Evolutionary conservation across 2,113 vertebrate species (phyloP).

Genomic region (Formicarius rufipectus): DNA sequence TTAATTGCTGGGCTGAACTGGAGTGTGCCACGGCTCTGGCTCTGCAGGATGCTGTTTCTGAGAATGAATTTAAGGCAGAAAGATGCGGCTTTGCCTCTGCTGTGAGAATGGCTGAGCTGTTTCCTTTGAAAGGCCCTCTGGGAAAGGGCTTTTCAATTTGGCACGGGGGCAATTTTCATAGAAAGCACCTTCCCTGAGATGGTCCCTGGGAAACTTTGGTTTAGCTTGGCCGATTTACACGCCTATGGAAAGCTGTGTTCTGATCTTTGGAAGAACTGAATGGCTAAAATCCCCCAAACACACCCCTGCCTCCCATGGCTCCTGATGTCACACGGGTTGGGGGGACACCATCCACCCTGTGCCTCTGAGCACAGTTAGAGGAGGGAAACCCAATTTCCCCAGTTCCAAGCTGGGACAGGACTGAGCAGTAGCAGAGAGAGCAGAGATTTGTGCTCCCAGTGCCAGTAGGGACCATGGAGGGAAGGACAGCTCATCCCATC

Average conservation of each 20-base stretch:
- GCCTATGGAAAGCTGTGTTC: background rate
- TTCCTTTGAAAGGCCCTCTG: background rate
- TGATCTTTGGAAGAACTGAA: background rate
- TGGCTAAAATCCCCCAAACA: background rate
- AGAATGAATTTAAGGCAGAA: background rate
- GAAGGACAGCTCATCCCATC: background rate
- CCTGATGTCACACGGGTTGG: background rate
- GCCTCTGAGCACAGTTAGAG: background rate
- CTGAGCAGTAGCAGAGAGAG: background rate
- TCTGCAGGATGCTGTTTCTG: background rate
- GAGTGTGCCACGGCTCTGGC: background rate
- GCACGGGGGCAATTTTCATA: background rate
- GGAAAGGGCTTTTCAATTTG: slow-evolving; percentile 16
- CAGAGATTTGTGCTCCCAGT: background rate
- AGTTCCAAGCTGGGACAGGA: background rate
- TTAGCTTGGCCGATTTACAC: background rate
- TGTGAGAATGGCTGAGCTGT: background rate
- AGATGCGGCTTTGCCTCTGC: background rate
- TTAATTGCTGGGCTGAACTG: background rate
- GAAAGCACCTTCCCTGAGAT: background rate
- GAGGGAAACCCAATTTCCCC: background rate
- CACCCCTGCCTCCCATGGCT: background rate
- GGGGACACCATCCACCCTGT: fast-evolving
- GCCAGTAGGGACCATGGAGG: background rate
- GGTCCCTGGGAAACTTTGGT: background rate